These are phyloP conservation scores for Apamea epomidion DNA, from an alignment of 2,888 invertebrate genomes.

Conservation along the genomic window DNA sequence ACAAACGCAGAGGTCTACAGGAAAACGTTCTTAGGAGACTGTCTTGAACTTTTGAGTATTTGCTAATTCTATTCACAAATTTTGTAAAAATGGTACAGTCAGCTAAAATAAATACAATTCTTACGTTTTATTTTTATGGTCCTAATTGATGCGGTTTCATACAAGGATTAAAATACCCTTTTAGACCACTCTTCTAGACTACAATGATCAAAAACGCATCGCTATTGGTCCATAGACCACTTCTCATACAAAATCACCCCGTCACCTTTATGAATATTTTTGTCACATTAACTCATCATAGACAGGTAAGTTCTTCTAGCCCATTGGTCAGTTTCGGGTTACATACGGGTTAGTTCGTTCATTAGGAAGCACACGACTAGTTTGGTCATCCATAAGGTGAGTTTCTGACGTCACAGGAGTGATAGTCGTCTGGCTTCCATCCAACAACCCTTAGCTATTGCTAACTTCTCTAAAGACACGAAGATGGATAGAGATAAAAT, in stretches of 20 bases:
- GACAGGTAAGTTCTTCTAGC: constrained; percentile 13
- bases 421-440: neutral
- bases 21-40: neutral
- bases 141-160: neutral
- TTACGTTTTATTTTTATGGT: neutral
- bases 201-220: neutral
- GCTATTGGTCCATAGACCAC: neutral
- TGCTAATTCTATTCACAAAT: no score
- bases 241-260: neutral
- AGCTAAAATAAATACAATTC: neutral
- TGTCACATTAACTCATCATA: neutral
- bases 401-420: constrained; percentile 6
- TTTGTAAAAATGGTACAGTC: no score
- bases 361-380: constrained; percentile 13
- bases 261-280: neutral
- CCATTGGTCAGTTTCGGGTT: constrained; percentile 30
- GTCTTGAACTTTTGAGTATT: no score
- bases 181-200: neutral
- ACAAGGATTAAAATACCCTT: neutral
- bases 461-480: constrained; percentile 4
- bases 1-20: neutral
- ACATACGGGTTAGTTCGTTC: constrained; percentile 25
- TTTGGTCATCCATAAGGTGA: neutral
- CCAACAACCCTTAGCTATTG: neutral
- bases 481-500: constrained; percentile 38